These are phyloP conservation scores for Allacma fusca DNA, from an alignment of 2,888 invertebrate genomes.

Conservation along the genomic window DNA sequence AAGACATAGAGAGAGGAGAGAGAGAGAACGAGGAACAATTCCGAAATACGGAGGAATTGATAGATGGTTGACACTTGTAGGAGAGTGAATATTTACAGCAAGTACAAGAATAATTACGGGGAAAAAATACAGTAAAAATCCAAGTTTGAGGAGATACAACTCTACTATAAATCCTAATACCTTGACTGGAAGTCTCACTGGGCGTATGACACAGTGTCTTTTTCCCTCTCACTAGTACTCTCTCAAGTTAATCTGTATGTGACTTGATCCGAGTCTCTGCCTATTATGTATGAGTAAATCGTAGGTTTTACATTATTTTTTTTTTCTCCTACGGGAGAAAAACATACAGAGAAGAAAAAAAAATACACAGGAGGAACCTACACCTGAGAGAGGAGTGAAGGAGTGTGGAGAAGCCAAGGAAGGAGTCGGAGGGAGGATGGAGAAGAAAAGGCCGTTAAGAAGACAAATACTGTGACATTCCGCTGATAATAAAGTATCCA, in stretches of 20 bases:
- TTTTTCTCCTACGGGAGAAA: not conserved
- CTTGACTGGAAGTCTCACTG: constrained; percentile 43
- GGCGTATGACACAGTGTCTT: constrained; percentile 46
- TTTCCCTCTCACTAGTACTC: not conserved
- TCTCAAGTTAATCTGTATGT: constrained; percentile 22
- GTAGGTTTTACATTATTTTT: not conserved
- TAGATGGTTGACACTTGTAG: not conserved
- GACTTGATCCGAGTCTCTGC: constrained; percentile 9
- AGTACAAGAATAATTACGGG: not conserved
- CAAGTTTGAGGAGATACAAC: constrained; percentile 23
- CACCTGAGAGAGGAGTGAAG: not conserved
- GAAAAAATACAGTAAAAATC: not conserved
- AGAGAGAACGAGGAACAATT: not conserved
- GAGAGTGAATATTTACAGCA: not conserved
- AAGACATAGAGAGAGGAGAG: too few relatives aligned
- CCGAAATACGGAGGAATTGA: not conserved
- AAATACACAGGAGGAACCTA: not conserved
- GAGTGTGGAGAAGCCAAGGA: not conserved
- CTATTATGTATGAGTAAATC: not conserved
- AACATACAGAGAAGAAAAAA: not conserved
- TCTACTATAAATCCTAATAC: constrained; percentile 46
- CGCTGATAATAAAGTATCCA: constrained; percentile 49
- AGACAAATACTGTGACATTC: constrained; percentile 48
- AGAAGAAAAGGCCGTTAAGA: constrained; percentile 47
- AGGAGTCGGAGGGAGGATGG: not conserved